Percentiles rank a stretch among this genome's conserved stretches.
These are phyloP conservation scores for Cecidostiba fungosa DNA, from an alignment of 2,888 invertebrate genomes.

Conservation along the genomic window DNA sequence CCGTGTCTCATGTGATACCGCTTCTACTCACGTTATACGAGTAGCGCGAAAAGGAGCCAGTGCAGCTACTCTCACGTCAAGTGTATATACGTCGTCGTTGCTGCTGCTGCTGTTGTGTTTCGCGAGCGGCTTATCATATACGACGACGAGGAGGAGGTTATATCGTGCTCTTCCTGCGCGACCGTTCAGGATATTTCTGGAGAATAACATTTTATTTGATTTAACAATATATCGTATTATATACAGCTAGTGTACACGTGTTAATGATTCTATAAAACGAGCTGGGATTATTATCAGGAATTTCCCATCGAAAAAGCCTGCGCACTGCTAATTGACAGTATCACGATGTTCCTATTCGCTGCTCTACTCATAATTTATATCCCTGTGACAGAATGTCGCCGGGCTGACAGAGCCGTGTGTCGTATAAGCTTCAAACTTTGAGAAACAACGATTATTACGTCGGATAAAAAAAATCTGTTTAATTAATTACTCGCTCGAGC, in stretches of 20 bases:
- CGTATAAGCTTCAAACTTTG: not conserved
- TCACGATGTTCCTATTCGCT: not conserved
- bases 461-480: slow-evolving; percentile 20
- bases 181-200: too few species aligned
- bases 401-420: not conserved
- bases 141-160: slow-evolving; percentile 58
- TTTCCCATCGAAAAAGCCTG: not conserved
- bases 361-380: slow-evolving; percentile 11
- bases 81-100: slow-evolving; percentile 60
- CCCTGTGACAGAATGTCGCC: not conserved
- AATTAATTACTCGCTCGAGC: not conserved
- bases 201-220: too few species aligned
- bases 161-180: slow-evolving; percentile 73
- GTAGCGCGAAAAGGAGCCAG: not conserved
- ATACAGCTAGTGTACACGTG: not conserved
- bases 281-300: not conserved
- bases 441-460: slow-evolving; percentile 18
- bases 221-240: too few species aligned
- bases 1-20: slow-evolving; percentile 78
- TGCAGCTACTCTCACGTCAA: not conserved
- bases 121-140: slow-evolving; percentile 73
- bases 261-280: not conserved
- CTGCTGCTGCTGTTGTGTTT: slow-evolving; percentile 74
- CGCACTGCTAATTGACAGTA: not conserved
- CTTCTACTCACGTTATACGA: slow-evolving; percentile 67